A percentile compares a stretch with the other conserved stretches of the same genome.
Evolutionary conservation across 2,113 vertebrate genomes (phyloP).

Genomic region (Oreochromis tanganicae): DNA sequence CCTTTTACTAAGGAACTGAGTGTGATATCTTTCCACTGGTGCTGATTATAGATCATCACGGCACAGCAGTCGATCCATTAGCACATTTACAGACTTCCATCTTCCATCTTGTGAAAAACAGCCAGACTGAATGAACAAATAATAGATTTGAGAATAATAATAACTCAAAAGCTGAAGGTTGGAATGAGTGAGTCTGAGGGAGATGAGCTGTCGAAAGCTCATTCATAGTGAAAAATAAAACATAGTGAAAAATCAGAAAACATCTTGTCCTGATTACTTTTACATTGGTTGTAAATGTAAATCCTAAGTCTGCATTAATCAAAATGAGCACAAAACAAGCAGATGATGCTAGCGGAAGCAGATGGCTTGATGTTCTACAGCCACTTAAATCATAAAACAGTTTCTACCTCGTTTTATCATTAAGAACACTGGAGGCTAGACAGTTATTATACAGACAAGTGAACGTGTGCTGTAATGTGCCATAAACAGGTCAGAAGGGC

Average conservation of each 20-base stretch:
- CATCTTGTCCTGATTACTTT: not conserved
- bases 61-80: slow-evolving; percentile 16
- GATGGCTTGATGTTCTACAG: not conserved
- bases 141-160: not conserved
- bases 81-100: slow-evolving; percentile 8
- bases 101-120: not conserved
- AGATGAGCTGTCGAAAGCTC: not conserved
- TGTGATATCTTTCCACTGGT: slow-evolving; percentile 8
- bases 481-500: slow-evolving; percentile 34
- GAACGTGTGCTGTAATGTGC: slow-evolving; percentile 33
- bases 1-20: slow-evolving; percentile 10
- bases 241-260: not conserved
- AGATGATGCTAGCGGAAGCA: not conserved
- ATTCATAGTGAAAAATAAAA: not conserved
- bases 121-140: not conserved
- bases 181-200: not conserved
- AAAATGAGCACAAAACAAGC: not conserved
- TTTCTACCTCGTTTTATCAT: slow-evolving; percentile 13
- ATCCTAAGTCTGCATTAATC: not conserved
- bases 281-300: not conserved
- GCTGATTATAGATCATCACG: slow-evolving; percentile 23
- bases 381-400: slow-evolving; percentile 21
- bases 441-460: slow-evolving; percentile 44
- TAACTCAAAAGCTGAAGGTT: not conserved
- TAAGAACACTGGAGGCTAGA: slow-evolving; percentile 15